These are phyloP conservation scores for Eulemur mongoz DNA, from an alignment of 2,797 vertebrate genomes.

Conservation along the genomic window DNA sequence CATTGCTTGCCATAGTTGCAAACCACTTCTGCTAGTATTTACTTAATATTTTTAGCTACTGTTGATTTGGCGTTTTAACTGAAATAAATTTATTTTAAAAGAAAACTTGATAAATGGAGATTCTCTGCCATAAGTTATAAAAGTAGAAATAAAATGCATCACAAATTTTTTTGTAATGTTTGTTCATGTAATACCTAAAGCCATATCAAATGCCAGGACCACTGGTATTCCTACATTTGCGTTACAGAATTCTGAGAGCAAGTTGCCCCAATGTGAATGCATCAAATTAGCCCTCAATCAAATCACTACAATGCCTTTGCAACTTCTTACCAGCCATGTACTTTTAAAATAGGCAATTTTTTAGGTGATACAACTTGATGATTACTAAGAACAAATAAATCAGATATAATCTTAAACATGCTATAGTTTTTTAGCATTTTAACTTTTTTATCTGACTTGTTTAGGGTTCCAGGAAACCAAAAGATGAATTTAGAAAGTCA, in stretches of 20 bases:
- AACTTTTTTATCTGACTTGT: constrained; percentile 12
- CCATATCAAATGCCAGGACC: neutral
- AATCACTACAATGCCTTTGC: neutral
- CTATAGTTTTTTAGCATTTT: too few relatives aligned
- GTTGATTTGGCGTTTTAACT: neutral
- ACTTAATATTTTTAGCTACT: neutral
- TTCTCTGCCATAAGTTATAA: neutral
- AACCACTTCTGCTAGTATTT: neutral
- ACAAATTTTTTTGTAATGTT: neutral
- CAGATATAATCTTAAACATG: neutral
- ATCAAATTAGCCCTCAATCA: neutral
- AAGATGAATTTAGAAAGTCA: neutral
- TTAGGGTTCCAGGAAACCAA: neutral
- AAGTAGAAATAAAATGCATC: neutral
- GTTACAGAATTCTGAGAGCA: neutral
- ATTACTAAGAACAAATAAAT: neutral
- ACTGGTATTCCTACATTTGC: neutral
- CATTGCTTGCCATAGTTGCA: neutral
- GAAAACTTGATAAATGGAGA: neutral
- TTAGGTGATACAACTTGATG: neutral
- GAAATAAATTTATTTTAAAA: neutral
- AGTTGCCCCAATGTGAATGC: neutral
- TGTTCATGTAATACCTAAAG: neutral
- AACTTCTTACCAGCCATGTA: neutral
- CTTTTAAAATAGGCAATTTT: neutral